A percentile compares a stretch with the other conserved stretches of the same genome.
Evolutionary conservation across 2,888 invertebrate genomes (phyloP).

Genomic region (Carabus problematicus): DNA sequence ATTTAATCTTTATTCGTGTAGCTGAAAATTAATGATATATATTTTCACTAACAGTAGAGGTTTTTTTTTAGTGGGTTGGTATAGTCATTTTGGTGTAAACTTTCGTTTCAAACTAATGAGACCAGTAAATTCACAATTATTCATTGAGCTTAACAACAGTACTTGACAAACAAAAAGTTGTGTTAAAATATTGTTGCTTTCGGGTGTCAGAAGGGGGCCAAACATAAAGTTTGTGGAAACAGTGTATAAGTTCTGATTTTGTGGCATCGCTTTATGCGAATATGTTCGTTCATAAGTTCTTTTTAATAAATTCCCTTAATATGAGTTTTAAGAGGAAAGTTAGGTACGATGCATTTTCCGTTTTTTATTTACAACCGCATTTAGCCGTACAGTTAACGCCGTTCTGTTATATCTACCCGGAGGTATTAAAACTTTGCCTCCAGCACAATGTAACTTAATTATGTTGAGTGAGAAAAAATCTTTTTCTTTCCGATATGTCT

Average conservation of each 20-base stretch:
- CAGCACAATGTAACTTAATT: conserved; percentile 34
- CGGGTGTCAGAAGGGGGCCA: too few relatives aligned
- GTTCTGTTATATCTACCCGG: conserved; percentile 18
- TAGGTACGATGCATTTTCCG: conserved; percentile 15
- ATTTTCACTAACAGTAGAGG: too few relatives aligned
- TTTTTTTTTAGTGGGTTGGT: too few relatives aligned
- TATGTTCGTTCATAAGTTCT: conserved; percentile 14
- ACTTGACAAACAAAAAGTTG: too few relatives aligned
- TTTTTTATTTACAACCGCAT: conserved; percentile 30
- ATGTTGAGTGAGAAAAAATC: conserved; percentile 24
- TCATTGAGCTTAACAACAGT: too few relatives aligned
- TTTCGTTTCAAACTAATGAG: too few relatives aligned
- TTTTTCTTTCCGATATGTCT: conserved; percentile 30
- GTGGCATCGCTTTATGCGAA: conserved; percentile 12
- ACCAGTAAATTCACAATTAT: too few relatives aligned
- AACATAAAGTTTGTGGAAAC: conserved; percentile 7
- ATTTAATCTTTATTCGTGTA: too few relatives aligned
- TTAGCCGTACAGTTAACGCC: conserved; percentile 11
- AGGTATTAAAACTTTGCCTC: conserved; percentile 34
- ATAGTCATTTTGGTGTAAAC: too few relatives aligned
- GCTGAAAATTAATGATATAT: too few relatives aligned
- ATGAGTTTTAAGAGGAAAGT: conserved; percentile 34
- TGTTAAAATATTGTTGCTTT: too few relatives aligned
- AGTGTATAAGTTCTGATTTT: conserved; percentile 2
- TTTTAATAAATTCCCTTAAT: conserved; percentile 29